These are phyloP conservation scores for Ramazzottius varieornatus DNA, from an alignment of 2,888 invertebrate genomes.

Conservation along the genomic window DNA sequence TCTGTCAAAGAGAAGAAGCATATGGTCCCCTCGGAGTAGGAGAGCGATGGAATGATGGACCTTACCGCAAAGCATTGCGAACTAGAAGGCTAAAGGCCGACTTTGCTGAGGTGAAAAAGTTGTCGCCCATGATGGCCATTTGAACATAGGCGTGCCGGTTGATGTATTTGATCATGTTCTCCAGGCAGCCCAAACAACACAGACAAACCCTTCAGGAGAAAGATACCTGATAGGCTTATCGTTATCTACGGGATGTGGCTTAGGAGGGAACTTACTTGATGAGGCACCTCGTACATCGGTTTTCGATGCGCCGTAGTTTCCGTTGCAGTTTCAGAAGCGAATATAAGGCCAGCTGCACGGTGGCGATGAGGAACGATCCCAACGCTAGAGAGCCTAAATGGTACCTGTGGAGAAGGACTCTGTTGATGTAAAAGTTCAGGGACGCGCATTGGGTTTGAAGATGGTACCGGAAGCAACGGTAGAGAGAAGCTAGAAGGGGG, in stretches of 20 bases:
- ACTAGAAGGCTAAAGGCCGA: conserved; percentile 3
- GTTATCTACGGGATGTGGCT: too few relatives aligned
- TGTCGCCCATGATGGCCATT: conserved; percentile 1
- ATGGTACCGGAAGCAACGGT: neutral
- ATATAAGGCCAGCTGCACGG: conserved; percentile 9
- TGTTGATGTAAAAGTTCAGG: neutral
- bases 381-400: conserved; percentile 11
- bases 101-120: conserved; percentile 6
- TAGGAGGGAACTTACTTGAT: conserved; percentile 1
- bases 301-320: conserved; percentile 5
- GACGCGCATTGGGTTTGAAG: too few relatives aligned
- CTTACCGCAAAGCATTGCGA: conserved; percentile 5
- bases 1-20: conserved; percentile 13
- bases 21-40: too few relatives aligned
- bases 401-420: conserved; percentile 5
- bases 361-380: conserved; percentile 10
- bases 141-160: conserved; percentile 4
- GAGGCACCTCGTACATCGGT: neutral
- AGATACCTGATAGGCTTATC: too few relatives aligned
- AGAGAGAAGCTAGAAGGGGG: conserved; percentile 7
- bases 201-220: neutral
- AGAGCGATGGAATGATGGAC: too few relatives aligned
- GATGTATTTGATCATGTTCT: conserved; percentile 2
- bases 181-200: conserved; percentile 4
- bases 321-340: conserved; percentile 8